These are phyloP conservation scores for Heliconius hewitsoni DNA, from an alignment of 1,140 invertebrate species.

Conservation along the genomic window DNA sequence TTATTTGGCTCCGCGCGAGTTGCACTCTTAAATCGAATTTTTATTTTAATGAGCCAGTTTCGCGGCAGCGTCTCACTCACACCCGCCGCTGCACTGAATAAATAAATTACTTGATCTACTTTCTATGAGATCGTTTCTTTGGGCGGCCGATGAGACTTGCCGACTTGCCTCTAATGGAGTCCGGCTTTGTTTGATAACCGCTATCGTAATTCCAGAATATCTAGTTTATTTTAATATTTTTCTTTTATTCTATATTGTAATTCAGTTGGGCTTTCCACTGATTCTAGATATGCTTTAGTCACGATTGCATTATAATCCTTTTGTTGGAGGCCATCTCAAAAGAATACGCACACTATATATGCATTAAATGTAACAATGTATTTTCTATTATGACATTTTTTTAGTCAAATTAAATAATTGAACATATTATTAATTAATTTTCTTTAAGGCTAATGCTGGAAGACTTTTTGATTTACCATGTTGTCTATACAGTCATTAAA, in stretches of 20 bases:
- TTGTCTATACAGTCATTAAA: neutral
- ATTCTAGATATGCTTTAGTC: slow-evolving; percentile 57
- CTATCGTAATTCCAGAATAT: slow-evolving; percentile 47
- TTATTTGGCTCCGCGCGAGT: slow-evolving; percentile 72
- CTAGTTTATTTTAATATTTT: slow-evolving; percentile 55
- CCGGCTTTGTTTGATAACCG: slow-evolving; percentile 48
- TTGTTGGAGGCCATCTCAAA: slow-evolving; percentile 43
- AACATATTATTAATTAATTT: neutral
- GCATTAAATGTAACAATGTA: neutral
- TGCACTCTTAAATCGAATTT: slow-evolving; percentile 78
- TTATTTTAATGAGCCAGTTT: slow-evolving; percentile 81
- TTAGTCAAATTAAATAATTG: neutral
- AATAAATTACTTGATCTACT: slow-evolving; percentile 80
- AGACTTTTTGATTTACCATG: neutral
- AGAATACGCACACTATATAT: neutral
- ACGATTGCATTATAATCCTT: slow-evolving; percentile 57
- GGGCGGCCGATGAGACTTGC: slow-evolving; percentile 63
- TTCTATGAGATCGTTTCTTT: slow-evolving; percentile 81
- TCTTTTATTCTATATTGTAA: slow-evolving; percentile 58
- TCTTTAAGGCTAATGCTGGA: neutral
- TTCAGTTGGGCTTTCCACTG: slow-evolving; percentile 45
- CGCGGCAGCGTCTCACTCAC: slow-evolving; percentile 70
- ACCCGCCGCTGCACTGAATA: slow-evolving; percentile 75
- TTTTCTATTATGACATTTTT: neutral
- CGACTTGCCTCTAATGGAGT: slow-evolving; percentile 52